These are phyloP conservation scores for Ophraella communa DNA, from an alignment of 2,888 invertebrate genomes.

Conservation along the genomic window DNA sequence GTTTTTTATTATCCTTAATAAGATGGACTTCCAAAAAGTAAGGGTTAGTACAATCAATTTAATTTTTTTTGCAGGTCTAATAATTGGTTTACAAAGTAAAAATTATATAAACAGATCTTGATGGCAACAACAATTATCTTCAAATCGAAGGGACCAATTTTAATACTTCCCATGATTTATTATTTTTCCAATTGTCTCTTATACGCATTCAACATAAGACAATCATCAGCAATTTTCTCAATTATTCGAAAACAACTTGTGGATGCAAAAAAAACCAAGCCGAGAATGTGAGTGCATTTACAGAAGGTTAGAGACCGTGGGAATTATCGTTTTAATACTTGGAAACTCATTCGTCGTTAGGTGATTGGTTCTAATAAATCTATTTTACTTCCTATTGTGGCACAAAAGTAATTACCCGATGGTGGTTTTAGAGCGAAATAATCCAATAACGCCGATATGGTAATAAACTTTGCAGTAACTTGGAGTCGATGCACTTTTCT, in stretches of 20 bases:
- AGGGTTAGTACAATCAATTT: too few relatives aligned
- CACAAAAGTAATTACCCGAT: slow-evolving; percentile 21
- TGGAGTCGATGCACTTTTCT: slow-evolving; percentile 6
- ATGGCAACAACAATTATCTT: too few relatives aligned
- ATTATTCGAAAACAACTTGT: not conserved
- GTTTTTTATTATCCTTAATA: too few relatives aligned
- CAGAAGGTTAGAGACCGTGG: slow-evolving; percentile 25
- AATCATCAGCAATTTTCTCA: not conserved
- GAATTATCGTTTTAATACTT: slow-evolving; percentile 10
- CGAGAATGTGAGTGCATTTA: not conserved
- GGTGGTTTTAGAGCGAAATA: slow-evolving; percentile 21
- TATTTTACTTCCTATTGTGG: slow-evolving; percentile 31
- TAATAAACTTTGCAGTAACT: slow-evolving; percentile 12
- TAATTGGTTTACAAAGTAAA: too few relatives aligned
- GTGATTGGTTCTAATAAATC: slow-evolving; percentile 32
- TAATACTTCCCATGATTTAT: not conserved
- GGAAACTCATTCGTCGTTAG: slow-evolving; percentile 28
- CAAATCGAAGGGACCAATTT: too few relatives aligned
- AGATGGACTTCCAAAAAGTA: too few relatives aligned
- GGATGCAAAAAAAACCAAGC: not conserved
- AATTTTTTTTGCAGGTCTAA: too few relatives aligned
- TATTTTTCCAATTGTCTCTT: not conserved
- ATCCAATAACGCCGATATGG: slow-evolving; percentile 14
- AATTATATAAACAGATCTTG: too few relatives aligned
- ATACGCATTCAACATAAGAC: not conserved